Evolutionary conservation across 2,888 invertebrate genomes (phyloP).

Genomic region (Idaea aversata): DNA sequence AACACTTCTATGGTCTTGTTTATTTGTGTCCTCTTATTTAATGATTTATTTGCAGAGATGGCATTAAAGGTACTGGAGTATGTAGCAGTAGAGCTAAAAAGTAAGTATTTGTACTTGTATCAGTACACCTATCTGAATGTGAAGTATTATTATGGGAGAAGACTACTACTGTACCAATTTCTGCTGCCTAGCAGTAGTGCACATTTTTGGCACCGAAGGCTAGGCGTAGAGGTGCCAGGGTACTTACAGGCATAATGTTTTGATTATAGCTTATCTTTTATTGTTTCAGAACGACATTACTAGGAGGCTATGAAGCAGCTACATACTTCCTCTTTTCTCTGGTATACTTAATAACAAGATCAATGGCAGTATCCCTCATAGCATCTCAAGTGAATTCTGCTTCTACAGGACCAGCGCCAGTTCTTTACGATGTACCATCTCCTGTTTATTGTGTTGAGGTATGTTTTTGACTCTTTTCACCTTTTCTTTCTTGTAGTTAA

Average conservation of each 20-base stretch:
- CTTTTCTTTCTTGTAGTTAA: too few relatives aligned
- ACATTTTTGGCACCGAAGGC: too few relatives aligned
- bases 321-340: conserved; percentile 84
- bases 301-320: conserved; percentile 77
- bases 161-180: neutral
- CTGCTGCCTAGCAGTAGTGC: too few relatives aligned
- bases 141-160: neutral
- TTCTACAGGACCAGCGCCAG: conserved; percentile 76
- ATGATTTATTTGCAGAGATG: conserved; percentile 48
- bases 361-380: conserved; percentile 82
- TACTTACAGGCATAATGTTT: too few relatives aligned
- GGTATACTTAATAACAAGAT: conserved; percentile 81
- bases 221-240: too few relatives aligned
- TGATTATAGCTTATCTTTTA: neutral
- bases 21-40: neutral
- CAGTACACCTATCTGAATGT: neutral
- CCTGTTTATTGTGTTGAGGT: conserved; percentile 83
- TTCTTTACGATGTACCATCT: conserved; percentile 82
- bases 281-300: conserved; percentile 49
- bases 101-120: conserved; percentile 20
- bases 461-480: neutral
- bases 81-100: conserved; percentile 38
- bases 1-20: neutral
- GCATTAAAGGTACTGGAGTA: conserved; percentile 45
- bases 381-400: conserved; percentile 82